Base-by-base conservation (phyloP, 2,888 invertebrate species). In the Rotaria socialis region DNA sequence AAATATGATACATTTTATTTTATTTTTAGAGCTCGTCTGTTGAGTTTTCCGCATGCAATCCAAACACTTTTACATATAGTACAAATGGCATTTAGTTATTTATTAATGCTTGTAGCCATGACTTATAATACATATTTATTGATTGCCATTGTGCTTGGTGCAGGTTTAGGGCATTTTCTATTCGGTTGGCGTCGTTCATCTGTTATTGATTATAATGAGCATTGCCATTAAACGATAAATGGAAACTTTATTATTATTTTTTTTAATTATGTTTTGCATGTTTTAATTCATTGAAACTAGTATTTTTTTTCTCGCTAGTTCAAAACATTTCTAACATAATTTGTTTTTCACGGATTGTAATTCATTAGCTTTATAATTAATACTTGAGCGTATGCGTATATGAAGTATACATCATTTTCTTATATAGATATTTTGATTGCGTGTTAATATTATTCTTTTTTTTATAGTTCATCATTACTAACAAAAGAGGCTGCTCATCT, bases 51-150 rank as follows among this genome's bases (percentile, higher is more conserved):
- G 90, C 96, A 97, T 91, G 93, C 93, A 86, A 94, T 94, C 91
- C 96, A 97, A 92, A 96, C 96, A 27, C 91, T 94, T 85, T 93
- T 97, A 35, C 96, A 97, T 90, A 94, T 96, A 88, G 90, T 96
- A 41, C 96, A 96, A 92, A 95, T 97, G 90, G 93, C 95, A 87
- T 92, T 96, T 88, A 95, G 96, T 89, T 96, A 97, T 92, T 94
- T 96, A 92, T 93, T 97, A 85, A 97, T 97, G 97, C 92, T 97
- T 91, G 95, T 96, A 89, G 96, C 97, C 91, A 97, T 97, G 97
- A 96, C 96, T 1, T 97, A 96, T 93, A 97, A 97, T 90, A 94
- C 94, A 35, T 97, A 96, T 95, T 93, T 97, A 87, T 96, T 96
- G 91, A 91, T 95, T 85, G 95, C 96, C 0, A 95, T 96, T 1